phyloP scores from a whole-genome alignment of 2,113 vertebrate species.

The Rhadina sibilatrix region DNA sequence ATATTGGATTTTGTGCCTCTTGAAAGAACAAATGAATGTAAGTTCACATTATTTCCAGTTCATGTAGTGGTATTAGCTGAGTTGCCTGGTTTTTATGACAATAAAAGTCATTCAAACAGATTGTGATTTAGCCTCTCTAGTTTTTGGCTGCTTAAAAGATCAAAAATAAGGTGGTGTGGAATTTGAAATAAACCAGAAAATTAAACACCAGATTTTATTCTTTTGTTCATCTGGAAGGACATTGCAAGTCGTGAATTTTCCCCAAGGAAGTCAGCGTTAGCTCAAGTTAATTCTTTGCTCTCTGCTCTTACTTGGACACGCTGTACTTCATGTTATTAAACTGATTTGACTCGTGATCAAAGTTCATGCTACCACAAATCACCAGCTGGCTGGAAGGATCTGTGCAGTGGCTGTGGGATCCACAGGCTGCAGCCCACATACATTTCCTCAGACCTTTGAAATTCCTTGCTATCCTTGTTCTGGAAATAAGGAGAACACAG shows the following conservation, averaged over 20 bases:
- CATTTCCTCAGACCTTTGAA: neutral
- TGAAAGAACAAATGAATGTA: neutral
- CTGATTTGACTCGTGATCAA: neutral
- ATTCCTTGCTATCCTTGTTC: neutral
- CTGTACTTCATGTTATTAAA: neutral
- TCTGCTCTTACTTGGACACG: conserved; percentile 22
- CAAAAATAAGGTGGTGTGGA: neutral
- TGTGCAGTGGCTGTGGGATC: neutral
- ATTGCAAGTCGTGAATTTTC: neutral
- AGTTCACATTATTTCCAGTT: neutral
- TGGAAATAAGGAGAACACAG: neutral
- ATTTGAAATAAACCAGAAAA: neutral
- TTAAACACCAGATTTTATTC: neutral
- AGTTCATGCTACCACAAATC: conserved; percentile 32
- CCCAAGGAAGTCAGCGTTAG: neutral
- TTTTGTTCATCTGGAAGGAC: neutral
- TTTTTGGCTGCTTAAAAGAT: neutral
- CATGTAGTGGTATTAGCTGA: neutral
- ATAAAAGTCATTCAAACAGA: neutral
- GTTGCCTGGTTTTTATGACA: neutral
- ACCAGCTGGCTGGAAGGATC: neutral
- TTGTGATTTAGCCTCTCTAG: neutral
- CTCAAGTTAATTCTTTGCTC: neutral
- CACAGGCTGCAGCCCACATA: neutral
- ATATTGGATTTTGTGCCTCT: neutral